Base-by-base conservation (phyloP, 1,140 invertebrate species). In the Drosophila bipectinata region DNA sequence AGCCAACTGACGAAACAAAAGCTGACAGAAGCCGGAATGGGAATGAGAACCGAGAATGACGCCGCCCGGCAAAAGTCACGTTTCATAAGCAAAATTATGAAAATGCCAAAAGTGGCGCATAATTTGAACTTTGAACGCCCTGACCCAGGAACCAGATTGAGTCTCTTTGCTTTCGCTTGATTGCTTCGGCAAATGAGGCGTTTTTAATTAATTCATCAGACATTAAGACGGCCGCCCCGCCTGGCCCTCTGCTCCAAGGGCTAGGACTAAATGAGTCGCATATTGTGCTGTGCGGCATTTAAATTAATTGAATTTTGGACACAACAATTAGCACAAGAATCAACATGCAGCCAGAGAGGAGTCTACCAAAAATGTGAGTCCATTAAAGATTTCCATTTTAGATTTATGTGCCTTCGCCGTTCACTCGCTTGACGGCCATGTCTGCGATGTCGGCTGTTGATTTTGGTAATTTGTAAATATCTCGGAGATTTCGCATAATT, bases 401-500 rank as follows among this genome's bases (percentile, higher is more conserved):
- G 63, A 73, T 68, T 81, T 59, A 41, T 41, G 76, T 41, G 76
- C 49, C 34, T 47, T 28, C 37, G 59, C 30, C 26, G 21, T 41
- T 15, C 41, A 14, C 41, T 44, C 14, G 2, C 10, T 28, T 28
- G 26, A 28, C 26, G 26, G 26, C 34, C 10, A 10, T 21, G 26
- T 26, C 32, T 14, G 55, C 37, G 8, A 51, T 28, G 41, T 59
- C 53, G 69, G 73, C 51, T 88, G 83, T 88, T 88, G 84, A 89
- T 83, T 88, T 83, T 71, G 52, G 55, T 77, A 88, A 88, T 88
- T 75, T 83, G 76, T 77, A 88, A 89, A 89, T 89, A 72, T 67
- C 83, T 89, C 75, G 57, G 26, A 88, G 76, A 89, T 83, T 88
- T 89, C 83, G 84, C 84, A 88, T 88, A 89, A 87, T 88, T 89